Percentiles rank a stretch among this genome's conserved stretches.
phyloP scores from a whole-genome alignment of 2,113 vertebrate genomes.

The Thamnophis sirtalis region DNA sequence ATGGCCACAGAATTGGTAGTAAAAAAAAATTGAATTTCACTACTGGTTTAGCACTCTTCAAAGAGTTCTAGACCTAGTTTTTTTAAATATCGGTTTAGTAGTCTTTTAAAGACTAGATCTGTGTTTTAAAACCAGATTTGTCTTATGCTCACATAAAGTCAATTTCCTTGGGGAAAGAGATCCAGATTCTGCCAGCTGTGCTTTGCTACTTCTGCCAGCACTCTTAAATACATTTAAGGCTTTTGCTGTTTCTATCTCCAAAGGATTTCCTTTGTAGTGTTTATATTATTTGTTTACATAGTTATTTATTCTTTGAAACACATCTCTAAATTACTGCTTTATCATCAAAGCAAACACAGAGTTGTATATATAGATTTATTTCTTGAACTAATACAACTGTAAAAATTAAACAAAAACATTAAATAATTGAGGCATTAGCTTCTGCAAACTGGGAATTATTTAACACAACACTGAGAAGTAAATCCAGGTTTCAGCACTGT shows the following conservation, averaged over 20 bases:
- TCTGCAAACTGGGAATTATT: background rate
- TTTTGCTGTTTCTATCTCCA: too few species aligned
- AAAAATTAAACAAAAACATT: background rate
- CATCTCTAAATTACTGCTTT: background rate
- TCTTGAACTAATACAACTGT: background rate
- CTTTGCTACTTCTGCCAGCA: background rate
- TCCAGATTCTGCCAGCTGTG: background rate
- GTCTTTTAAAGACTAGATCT: background rate
- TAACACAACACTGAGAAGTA: background rate
- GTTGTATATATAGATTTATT: background rate
- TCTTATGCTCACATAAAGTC: background rate
- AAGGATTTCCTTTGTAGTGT: background rate
- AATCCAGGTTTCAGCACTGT: background rate
- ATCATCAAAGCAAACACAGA: background rate
- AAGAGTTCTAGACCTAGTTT: background rate
- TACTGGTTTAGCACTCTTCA: background rate
- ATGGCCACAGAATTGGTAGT: too few species aligned
- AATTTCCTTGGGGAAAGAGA: background rate
- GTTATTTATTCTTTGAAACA: background rate
- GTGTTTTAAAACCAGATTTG: background rate
- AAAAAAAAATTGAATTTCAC: too few species aligned
- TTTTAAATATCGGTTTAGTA: background rate
- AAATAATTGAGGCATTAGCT: background rate
- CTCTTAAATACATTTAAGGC: too few species aligned
- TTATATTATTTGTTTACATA: background rate